Evolutionary conservation across 1,140 invertebrate genomes (phyloP), one percentile per base, ranked within the genome.

Genomic region (Zelostemma sp.): DNA sequence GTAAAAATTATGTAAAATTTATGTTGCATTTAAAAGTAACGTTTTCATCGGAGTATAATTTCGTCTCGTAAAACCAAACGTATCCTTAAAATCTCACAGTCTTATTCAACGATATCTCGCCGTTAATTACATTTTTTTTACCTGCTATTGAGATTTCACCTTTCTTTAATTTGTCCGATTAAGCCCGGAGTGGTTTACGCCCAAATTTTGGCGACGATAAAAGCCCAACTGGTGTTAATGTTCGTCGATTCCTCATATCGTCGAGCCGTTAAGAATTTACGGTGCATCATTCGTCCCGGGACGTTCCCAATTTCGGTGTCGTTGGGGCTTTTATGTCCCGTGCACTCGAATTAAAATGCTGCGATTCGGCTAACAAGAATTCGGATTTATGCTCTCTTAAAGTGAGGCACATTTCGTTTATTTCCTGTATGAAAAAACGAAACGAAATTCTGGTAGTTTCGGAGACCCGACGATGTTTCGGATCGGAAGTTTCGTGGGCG

Each of bases 131-230:
- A 11, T 4, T 11, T 15, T 41, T 41, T 14, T 41, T 15, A 15
- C 4, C 40, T 6, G 40, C 40, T 14, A 14, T 12, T 8, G 40
- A 12, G 40, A 15, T 41, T 41, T 41, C 40, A 15, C 40, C n/a
- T 41, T 14, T 14, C 1, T 14, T 41, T 41, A 41, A 41, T 41
- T 41, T 41, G 14, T 41, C 40, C 14, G 40, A 41, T 41, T 41
- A 41, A 41, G 40, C 6, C 1, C 8, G 14, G 14, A 41, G 40
- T 15, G 40, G 40, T 15, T 15, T 14, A 3, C 1, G 9, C 35
- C 12, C 12, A 15, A 15, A 41, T 41, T 15, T n/a, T 15, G 40
- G 14, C 40, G 14, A 8, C 14, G 40, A 41, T 41, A 41, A 41
- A 41, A 41, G 1, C 14, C 14, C 40, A 14, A 15, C 12, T 41